phyloP scores from a whole-genome alignment of 2,888 invertebrate genomes.

The Alloscopus bannaensis region DNA sequence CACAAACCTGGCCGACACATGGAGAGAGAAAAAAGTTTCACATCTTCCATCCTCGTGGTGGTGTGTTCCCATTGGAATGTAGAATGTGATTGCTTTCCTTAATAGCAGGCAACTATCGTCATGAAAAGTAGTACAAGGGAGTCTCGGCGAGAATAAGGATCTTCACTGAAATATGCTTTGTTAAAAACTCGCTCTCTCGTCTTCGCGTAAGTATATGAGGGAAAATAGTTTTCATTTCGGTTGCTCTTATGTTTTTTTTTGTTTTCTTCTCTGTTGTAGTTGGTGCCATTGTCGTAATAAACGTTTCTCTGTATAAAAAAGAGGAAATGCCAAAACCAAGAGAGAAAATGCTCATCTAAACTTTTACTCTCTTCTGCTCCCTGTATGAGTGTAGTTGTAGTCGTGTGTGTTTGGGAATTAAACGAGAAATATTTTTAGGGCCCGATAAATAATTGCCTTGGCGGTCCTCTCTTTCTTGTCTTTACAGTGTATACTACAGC shows the following conservation, averaged over 20 bases:
- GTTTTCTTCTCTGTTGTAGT: neutral
- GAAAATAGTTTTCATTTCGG: constrained; percentile 39
- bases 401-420: neutral
- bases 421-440: constrained; percentile 55
- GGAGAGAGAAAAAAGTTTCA: no score
- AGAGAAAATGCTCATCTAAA: constrained; percentile 47
- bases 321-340: constrained; percentile 66
- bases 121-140: neutral
- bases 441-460: constrained; percentile 73
- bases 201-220: constrained; percentile 22
- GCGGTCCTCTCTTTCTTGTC: constrained; percentile 57
- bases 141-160: constrained; percentile 8
- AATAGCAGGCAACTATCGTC: constrained; percentile 30
- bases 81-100: constrained; percentile 51
- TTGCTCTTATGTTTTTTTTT: constrained; percentile 27
- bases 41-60: constrained; percentile 1
- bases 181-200: neutral
- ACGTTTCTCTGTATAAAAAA: constrained; percentile 42
- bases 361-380: no score
- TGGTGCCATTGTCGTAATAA: constrained; percentile 63
- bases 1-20: constrained; percentile 12
- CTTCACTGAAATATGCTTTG: constrained; percentile 11
- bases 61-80: constrained; percentile 43
- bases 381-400: no score
- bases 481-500: constrained; percentile 22